These are phyloP conservation scores for Brachylomia viminalis DNA, from an alignment of 2,888 invertebrate species.

Conservation along the genomic window DNA sequence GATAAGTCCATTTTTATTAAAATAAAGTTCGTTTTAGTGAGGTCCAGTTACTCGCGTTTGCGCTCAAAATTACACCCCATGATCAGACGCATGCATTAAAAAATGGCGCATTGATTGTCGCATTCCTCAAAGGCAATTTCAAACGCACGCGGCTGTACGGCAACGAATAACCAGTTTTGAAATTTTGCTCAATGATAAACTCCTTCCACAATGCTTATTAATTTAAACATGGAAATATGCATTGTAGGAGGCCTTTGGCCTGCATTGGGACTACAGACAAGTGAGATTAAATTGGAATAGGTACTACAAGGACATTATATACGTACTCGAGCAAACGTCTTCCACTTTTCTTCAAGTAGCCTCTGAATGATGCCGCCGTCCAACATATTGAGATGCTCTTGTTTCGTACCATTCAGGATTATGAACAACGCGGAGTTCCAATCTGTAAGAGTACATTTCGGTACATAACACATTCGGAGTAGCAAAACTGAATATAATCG, in stretches of 20 bases:
- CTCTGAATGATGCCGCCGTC: slow-evolving; percentile 99
- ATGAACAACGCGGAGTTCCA: slow-evolving; percentile 99
- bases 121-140: background rate
- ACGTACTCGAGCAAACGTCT: slow-evolving; percentile 97
- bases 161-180: background rate
- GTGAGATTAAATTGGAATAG: too few species aligned
- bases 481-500: too few species aligned
- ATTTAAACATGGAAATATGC: background rate
- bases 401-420: slow-evolving; percentile 98
- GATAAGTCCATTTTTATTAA: background rate
- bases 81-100: background rate
- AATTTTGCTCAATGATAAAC: background rate
- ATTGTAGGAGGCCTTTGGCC: background rate
- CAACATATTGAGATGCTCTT: slow-evolving; percentile 99
- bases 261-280: background rate
- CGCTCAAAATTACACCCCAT: background rate
- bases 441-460: slow-evolving; percentile 90
- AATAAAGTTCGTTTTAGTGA: background rate
- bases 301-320: background rate
- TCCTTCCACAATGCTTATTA: background rate
- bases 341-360: slow-evolving; percentile 99
- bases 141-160: background rate
- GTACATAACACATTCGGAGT: background rate
- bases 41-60: background rate
- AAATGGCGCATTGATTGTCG: background rate